Evolutionary conservation across 2,888 invertebrate genomes (phyloP).

Genomic region (Macrosoma leucophasiata): DNA sequence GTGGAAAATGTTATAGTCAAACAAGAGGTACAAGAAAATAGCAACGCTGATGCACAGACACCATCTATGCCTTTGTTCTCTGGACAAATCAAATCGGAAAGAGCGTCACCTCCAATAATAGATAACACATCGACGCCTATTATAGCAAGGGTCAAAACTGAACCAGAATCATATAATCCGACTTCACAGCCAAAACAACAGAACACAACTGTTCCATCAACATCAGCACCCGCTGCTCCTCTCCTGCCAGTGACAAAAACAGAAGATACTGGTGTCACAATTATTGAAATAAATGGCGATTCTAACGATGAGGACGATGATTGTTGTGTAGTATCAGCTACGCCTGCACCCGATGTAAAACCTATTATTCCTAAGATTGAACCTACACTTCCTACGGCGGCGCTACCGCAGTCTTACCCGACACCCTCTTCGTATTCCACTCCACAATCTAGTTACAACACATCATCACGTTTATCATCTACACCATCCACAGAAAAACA

Average conservation of each 20-base stretch:
- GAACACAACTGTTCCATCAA: slow-evolving; percentile 9
- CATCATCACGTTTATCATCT: slow-evolving; percentile 34
- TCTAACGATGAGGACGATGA: slow-evolving; percentile 69
- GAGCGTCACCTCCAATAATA: slow-evolving; percentile 43
- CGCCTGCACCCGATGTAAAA: slow-evolving; percentile 60
- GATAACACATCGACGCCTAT: slow-evolving; percentile 40
- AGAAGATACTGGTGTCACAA: slow-evolving; percentile 47
- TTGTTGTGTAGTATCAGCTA: slow-evolving; percentile 66
- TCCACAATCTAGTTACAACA: slow-evolving; percentile 28
- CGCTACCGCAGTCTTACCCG: slow-evolving; percentile 45
- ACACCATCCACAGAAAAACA: slow-evolving; percentile 56
- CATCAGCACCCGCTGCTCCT: slow-evolving; percentile 25
- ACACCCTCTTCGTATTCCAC: slow-evolving; percentile 37
- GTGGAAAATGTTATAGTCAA: slow-evolving; percentile 53
- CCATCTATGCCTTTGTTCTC: slow-evolving; percentile 47
- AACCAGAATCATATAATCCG: too few relatives aligned
- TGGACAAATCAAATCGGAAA: slow-evolving; percentile 55
- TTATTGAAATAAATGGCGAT: slow-evolving; percentile 69
- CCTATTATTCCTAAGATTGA: slow-evolving; percentile 59
- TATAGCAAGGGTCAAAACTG: slow-evolving; percentile 52
- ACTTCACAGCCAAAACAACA: slow-evolving; percentile 27
- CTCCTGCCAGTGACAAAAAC: slow-evolving; percentile 53
- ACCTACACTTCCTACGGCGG: slow-evolving; percentile 32
- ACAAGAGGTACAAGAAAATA: slow-evolving; percentile 42
- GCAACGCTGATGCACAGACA: slow-evolving; percentile 31